Base-by-base conservation (phyloP, 2,888 invertebrate species). In the Drosophila cognata region DNA sequence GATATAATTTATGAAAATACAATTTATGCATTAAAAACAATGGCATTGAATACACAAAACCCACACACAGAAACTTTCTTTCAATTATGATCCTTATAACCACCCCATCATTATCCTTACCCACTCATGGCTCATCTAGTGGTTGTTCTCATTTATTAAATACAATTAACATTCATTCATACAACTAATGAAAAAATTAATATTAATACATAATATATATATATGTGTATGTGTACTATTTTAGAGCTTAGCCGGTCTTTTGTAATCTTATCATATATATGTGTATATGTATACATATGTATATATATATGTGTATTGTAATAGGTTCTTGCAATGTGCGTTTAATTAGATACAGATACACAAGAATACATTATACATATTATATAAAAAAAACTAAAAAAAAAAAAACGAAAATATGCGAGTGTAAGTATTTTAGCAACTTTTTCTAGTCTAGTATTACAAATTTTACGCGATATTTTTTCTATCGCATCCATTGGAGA, bases 381-480 rank as follows among this genome's bases (percentile, higher is more conserved):
- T 53, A 58, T 53, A 68, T 48, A 55, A 51, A 36, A 71, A 65
- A 67, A 57, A 74, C 66, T 60, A 57, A 62, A 66, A 56, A 71
- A 18, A 38, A 8, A 2, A 52, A 35, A 69, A 31, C n/a, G 58
- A 21, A 41, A 25, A 78, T 77, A 77, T 63, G 71, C 60, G 52
- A 29, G 63, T 53, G 41, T 52, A 80, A 78, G 87, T 86, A 82
- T 84, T 75, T 84, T 86, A 82, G 82, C 78, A 76, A 82, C 63
- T 81, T 82, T 88, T 82, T 86, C 87, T 86, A 86, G 86, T 87
- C 89, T 87, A 89, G 79, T 73, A 65, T 61, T 78, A 71, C 66
- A 70, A 79, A 72, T 73, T 71, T 81, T 69, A 80, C 59, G 67
- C 61, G 57, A 82, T 83, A 70, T 79, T 84, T 78, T 46, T 72